Base-by-base conservation (phyloP, 2,797 vertebrate genomes). In the Leptodactylus fallax region DNA sequence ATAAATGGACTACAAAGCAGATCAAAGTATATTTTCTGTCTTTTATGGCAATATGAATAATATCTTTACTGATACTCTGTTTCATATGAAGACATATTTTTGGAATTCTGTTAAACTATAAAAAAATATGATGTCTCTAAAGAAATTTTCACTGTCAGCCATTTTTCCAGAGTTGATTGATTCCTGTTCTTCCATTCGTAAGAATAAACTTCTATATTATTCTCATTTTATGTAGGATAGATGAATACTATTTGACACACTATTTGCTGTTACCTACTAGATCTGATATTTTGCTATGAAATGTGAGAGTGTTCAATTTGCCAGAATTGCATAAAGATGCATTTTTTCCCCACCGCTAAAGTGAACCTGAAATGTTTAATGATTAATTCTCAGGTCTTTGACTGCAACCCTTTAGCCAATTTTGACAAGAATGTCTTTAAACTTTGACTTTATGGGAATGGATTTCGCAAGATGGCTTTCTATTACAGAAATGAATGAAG, bases 361-460 rank as follows among this genome's bases (percentile, higher is more conserved):
- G 36, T 76, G n/a, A 76, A 63, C 16, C 56, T 76, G 36, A 63
- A 56, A 85, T 77, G 55, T 77, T 77, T 76, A 85, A 85, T 76
- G 67, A 56, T 72, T 83, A 14, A 72, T 85, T 85, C 53, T 77
- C 56, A 61, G 27, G 51, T 60, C 25, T 23, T 21, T 76, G 36
- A 76, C 55, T 84, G 17, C 63, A 65, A 69, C n/a, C 51, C 25
- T 56, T 83, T 51, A 55, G 65, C 49, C 51, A 58, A 45, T 72
- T 72, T 58, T 58, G 49, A 69, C 60, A 63, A 53, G n/a, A 65
- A 67, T 55, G 63, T 49, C 16, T 67, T 82, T 69, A 82, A 82
- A 82, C 80, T 49, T 82, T 82, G 60, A 82, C 61, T 82, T 60
- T 3, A 0, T 25, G 16, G 14, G 60, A 63, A 81, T 67, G 67